Evolutionary conservation across 2,113 vertebrate species (phyloP).

Genomic region (Lichenostomus cassidix): DNA sequence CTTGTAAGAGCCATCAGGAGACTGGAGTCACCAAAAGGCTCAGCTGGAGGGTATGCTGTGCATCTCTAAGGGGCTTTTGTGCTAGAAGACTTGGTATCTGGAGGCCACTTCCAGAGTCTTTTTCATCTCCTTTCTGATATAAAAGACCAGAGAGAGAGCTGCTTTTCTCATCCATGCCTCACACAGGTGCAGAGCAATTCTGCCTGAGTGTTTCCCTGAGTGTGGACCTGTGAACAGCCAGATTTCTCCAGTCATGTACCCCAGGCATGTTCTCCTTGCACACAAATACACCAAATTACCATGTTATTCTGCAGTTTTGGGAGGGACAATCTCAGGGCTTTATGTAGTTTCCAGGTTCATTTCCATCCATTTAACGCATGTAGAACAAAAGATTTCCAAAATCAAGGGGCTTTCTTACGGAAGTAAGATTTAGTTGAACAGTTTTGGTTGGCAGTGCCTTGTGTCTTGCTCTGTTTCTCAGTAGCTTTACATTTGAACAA

Average conservation of each 20-base stretch:
- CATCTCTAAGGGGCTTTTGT: background rate
- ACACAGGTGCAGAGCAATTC: background rate
- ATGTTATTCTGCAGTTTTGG: background rate
- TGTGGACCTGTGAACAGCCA: background rate
- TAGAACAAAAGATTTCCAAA: background rate
- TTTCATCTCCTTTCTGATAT: background rate
- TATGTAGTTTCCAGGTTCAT: background rate
- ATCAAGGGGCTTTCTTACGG: background rate
- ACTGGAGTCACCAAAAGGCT: background rate
- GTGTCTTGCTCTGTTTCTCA: background rate
- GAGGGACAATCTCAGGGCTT: background rate
- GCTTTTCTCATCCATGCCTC: background rate
- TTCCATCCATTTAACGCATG: background rate
- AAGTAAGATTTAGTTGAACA: background rate
- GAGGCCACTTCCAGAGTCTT: background rate
- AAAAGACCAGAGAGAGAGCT: background rate
- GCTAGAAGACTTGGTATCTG: background rate
- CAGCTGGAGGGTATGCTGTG: background rate
- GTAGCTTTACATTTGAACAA: background rate
- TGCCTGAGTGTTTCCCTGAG: background rate
- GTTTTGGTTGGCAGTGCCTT: background rate
- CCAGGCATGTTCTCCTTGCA: background rate
- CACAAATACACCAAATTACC: background rate
- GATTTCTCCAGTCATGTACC: background rate
- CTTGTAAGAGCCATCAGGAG: background rate